Conservation (phyloP, 2,797 vertebrate genomes). For the Hydrolagus colliei region DNA sequence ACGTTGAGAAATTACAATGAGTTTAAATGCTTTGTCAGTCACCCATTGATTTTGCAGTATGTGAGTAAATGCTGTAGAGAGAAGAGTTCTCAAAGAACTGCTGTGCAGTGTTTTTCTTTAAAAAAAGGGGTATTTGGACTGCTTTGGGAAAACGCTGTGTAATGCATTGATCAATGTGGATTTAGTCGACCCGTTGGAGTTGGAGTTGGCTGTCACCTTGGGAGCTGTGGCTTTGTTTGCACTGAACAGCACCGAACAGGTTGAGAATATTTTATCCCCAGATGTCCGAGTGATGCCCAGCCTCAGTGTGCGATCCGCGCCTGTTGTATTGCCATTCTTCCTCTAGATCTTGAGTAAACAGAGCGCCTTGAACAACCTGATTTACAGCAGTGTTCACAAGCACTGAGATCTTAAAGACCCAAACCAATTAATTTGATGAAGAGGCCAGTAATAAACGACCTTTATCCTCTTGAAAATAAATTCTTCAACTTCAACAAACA, state of each 20-base stretch:
- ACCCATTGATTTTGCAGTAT: too few species aligned
- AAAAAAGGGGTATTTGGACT: too few species aligned
- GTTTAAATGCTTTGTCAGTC: too few species aligned
- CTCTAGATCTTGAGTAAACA: conserved; percentile 37
- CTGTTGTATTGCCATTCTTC: conserved; percentile 30
- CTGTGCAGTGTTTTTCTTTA: too few species aligned
- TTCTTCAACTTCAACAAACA: conserved; percentile 46
- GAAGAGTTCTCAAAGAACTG: too few species aligned
- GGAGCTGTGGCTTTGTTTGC: background rate
- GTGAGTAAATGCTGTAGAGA: too few species aligned
- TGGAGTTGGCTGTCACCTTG: background rate
- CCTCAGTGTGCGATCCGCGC: background rate
- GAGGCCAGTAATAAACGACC: conserved; percentile 49
- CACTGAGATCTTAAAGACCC: conserved; percentile 44
- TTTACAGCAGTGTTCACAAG: conserved; percentile 45
- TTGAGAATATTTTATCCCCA: background rate
- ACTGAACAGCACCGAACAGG: too few species aligned
- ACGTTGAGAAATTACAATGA: too few species aligned
- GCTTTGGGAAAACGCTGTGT: background rate
- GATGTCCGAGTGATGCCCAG: too few species aligned
- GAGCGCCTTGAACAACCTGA: conserved; percentile 43
- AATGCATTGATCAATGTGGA: background rate
- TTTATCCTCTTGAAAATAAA: conserved; percentile 42
- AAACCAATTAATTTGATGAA: conserved; percentile 51
- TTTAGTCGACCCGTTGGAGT: background rate